Evolutionary conservation across 2,797 vertebrate species (phyloP).

Genomic region (Margarornis squamiger): DNA sequence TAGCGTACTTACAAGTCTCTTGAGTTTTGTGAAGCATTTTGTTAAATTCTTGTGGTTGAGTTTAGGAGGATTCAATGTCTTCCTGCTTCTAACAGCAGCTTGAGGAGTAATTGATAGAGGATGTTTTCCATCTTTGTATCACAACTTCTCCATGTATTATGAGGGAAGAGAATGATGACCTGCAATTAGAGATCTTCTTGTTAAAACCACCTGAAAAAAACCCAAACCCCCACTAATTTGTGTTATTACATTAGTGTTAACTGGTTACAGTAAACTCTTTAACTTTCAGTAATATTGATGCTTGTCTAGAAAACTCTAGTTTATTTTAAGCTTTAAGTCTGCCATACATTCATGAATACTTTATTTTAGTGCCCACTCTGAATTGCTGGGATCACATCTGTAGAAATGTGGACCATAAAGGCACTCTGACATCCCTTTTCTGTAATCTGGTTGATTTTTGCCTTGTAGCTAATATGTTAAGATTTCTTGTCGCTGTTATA

Average conservation of each 20-base stretch:
- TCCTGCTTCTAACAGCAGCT: not conserved
- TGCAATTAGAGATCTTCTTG: not conserved
- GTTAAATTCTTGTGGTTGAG: not conserved
- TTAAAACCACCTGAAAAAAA: not conserved
- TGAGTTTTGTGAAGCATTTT: not conserved
- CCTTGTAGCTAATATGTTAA: fast-evolving
- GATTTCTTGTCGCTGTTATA: fast-evolving
- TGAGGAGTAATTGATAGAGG: not conserved
- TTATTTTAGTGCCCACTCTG: not conserved
- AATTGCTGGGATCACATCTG: not conserved
- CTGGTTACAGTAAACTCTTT: not conserved
- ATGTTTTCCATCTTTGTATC: not conserved
- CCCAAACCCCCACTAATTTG: fast-evolving
- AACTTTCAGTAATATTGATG: not conserved
- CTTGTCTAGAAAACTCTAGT: not conserved
- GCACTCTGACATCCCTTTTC: not conserved
- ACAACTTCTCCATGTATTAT: not conserved
- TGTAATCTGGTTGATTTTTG: not conserved
- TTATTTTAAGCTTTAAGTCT: not conserved
- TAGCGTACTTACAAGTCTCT: not conserved
- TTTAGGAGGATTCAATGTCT: not conserved
- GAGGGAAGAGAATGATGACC: not conserved
- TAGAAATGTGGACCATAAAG: fast-evolving
- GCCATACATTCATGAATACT: not conserved
- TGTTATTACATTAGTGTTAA: not conserved